phyloP scores from a whole-genome alignment of 2,888 invertebrate genomes.

The Microplitis deprimator region DNA sequence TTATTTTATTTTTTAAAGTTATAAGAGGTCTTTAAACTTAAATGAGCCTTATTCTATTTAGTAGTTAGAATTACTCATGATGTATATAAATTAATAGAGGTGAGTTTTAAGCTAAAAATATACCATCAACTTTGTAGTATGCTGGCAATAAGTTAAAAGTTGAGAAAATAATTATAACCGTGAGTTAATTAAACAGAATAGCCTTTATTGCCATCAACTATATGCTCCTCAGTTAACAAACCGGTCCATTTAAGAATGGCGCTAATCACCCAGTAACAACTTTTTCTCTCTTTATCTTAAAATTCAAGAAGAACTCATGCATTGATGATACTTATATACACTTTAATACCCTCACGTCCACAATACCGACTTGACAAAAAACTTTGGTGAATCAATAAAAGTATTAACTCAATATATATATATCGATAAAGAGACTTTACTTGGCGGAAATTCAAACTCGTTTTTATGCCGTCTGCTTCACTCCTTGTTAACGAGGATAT shows the following conservation, averaged over 20 bases:
- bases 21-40: background rate
- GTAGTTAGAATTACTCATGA: too few relatives aligned
- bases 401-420: background rate
- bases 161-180: slow-evolving; percentile 28
- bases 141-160: background rate
- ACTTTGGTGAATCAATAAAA: slow-evolving; percentile 19
- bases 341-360: background rate
- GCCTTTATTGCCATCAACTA: slow-evolving; percentile 43
- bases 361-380: slow-evolving; percentile 11
- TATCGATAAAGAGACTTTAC: background rate
- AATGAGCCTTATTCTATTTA: background rate
- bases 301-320: background rate
- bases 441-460: slow-evolving; percentile 25
- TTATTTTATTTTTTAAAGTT: slow-evolving; percentile 4
- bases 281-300: slow-evolving; percentile 41
- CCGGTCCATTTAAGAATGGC: slow-evolving; percentile 53
- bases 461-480: slow-evolving; percentile 16
- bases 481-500: slow-evolving; percentile 37
- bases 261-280: slow-evolving; percentile 50
- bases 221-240: slow-evolving; percentile 40
- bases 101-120: too few relatives aligned
- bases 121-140: background rate
- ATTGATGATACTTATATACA: slow-evolving; percentile 4
- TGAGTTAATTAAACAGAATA: slow-evolving; percentile 50
- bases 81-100: too few relatives aligned